phyloP scores from a whole-genome alignment of 2,888 invertebrate genomes.

The Spilosoma lubricipeda region DNA sequence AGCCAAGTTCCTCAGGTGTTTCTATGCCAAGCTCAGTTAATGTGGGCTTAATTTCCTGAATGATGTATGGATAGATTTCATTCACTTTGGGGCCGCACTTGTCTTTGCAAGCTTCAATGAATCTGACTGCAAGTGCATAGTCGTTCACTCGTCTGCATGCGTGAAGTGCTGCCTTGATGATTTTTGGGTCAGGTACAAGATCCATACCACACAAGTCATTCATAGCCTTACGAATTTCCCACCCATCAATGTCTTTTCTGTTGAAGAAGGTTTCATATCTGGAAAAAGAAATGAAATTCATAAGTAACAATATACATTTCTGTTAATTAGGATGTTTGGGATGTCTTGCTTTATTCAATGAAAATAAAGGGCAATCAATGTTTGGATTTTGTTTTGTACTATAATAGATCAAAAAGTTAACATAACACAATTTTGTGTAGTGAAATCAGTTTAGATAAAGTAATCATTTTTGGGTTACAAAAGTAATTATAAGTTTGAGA shows the following conservation, averaged over 20 bases:
- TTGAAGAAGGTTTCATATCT: conserved; percentile 94
- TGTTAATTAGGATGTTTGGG: too few relatives aligned
- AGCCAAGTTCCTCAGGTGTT: conserved; percentile 98
- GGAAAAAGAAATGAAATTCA: conserved; percentile 48
- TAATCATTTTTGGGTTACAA: too few relatives aligned
- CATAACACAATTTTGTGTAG: too few relatives aligned
- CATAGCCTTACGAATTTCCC: conserved; percentile 97
- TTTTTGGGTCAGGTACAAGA: conserved; percentile 96
- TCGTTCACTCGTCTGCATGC: conserved; percentile 98
- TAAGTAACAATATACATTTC: background rate
- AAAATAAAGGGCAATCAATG: too few relatives aligned
- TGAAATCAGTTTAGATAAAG: too few relatives aligned
- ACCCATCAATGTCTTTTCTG: conserved; percentile 95
- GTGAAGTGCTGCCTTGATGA: conserved; percentile 93
- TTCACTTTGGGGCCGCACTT: conserved; percentile 92
- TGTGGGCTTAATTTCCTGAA: conserved; percentile 96
- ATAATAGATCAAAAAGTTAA: too few relatives aligned
- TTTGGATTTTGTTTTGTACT: too few relatives aligned
- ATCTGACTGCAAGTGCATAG: conserved; percentile 96
- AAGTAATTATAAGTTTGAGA: too few relatives aligned
- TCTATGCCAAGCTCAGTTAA: conserved; percentile 96
- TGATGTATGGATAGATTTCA: conserved; percentile 94
- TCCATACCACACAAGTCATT: conserved; percentile 96
- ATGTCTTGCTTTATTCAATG: too few relatives aligned
- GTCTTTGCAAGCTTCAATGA: conserved; percentile 95